These are phyloP conservation scores for Bubo bubo DNA, from an alignment of 2,113 vertebrate genomes.

Conservation along the genomic window DNA sequence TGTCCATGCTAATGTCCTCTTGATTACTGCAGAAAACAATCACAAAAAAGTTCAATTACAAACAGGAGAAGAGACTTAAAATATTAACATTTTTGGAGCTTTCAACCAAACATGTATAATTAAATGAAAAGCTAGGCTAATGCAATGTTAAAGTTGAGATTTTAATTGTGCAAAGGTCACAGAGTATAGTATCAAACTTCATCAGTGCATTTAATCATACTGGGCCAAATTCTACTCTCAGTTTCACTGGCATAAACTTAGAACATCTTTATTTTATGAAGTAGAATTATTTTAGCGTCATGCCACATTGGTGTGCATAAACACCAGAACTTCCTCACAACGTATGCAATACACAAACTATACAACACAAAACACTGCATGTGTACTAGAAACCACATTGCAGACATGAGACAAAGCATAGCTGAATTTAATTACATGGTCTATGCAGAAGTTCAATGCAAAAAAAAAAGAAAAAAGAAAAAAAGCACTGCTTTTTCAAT, in stretches of 20 bases:
- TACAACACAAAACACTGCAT: background rate
- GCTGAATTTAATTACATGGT: background rate
- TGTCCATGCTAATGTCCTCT: constrained; percentile 76
- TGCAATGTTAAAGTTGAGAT: constrained; percentile 64
- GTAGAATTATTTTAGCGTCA: background rate
- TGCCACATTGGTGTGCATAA: background rate
- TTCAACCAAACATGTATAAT: constrained; percentile 75
- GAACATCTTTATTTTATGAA: background rate
- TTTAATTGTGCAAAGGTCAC: constrained; percentile 64
- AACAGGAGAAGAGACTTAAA: constrained; percentile 77
- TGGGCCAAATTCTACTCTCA: background rate
- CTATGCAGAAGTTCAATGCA: background rate
- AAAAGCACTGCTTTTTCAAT: background rate
- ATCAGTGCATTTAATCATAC: background rate
- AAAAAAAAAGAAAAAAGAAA: background rate
- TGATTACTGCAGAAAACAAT: constrained; percentile 77
- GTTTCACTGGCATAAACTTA: background rate
- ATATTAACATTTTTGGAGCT: constrained; percentile 78
- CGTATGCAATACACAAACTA: background rate
- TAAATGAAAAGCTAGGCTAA: constrained; percentile 73
- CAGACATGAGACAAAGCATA: background rate
- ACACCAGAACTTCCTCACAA: background rate
- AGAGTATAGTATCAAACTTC: constrained; percentile 58
- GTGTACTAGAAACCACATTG: background rate
- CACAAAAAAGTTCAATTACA: constrained; percentile 73